phyloP scores from a whole-genome alignment of 2,797 vertebrate species.

The Peromyscus melanophrys region DNA sequence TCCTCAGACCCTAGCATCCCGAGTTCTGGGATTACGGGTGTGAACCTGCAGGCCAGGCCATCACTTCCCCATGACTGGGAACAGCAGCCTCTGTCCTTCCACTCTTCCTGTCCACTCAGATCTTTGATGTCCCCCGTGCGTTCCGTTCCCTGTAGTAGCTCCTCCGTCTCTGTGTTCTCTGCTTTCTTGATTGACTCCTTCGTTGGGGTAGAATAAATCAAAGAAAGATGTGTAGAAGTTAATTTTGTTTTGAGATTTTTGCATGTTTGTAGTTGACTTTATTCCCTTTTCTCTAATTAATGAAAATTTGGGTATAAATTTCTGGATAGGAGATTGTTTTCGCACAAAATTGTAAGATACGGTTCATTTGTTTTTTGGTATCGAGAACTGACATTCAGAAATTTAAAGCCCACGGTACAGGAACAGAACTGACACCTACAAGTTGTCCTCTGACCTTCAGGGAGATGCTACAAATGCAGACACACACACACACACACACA shows the following conservation, averaged over 20 bases:
- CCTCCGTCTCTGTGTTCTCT: not conserved
- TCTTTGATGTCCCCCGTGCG: not conserved
- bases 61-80: not conserved
- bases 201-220: not conserved
- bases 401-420: slow-evolving; percentile 16
- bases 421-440: not conserved
- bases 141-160: not conserved
- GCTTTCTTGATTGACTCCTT: slow-evolving; percentile 24
- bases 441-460: not conserved
- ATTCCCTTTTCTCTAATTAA: not conserved
- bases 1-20: not conserved
- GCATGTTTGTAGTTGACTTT: slow-evolving; percentile 7
- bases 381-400: slow-evolving; percentile 23
- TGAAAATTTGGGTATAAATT: slow-evolving; percentile 41
- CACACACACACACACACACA: too few species aligned
- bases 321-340: slow-evolving; percentile 19
- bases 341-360: not conserved
- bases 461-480: not conserved
- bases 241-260: slow-evolving; percentile 3
- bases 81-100: not conserved
- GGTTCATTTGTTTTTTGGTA: not conserved
- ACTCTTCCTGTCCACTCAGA: not conserved
- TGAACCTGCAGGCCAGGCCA: not conserved
- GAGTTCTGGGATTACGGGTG: not conserved
- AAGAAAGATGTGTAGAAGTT: not conserved